These are phyloP conservation scores for Cinclus mexicanus DNA, from an alignment of 2,113 vertebrate genomes.

Conservation along the genomic window DNA sequence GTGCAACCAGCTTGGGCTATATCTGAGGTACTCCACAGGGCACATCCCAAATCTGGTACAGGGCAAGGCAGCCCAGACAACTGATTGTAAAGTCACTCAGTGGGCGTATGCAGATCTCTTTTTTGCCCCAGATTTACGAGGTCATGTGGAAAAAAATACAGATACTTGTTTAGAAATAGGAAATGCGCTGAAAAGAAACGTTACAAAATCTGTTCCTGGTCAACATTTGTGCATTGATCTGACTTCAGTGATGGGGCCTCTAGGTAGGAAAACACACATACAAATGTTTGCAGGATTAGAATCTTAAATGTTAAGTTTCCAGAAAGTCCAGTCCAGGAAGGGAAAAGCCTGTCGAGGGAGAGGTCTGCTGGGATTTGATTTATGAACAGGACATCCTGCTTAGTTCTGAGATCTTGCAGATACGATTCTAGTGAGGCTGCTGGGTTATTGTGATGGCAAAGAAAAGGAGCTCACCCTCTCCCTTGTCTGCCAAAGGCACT, in stretches of 20 bases:
- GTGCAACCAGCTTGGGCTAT: neutral
- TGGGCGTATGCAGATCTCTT: neutral
- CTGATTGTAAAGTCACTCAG: neutral
- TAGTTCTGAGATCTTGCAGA: slow-evolving; percentile 42
- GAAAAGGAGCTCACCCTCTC: slow-evolving; percentile 42
- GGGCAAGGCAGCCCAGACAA: neutral
- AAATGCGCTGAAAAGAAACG: neutral
- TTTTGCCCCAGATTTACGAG: slow-evolving; percentile 21
- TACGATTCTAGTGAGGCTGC: neutral
- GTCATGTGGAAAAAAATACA: slow-evolving; percentile 38
- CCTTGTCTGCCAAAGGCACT: slow-evolving; percentile 21
- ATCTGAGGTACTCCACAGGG: slow-evolving; percentile 12
- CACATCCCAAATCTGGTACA: slow-evolving; percentile 30
- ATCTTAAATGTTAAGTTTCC: slow-evolving; percentile 48
- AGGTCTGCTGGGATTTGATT: slow-evolving; percentile 62
- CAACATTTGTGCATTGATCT: neutral
- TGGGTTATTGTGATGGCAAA: slow-evolving; percentile 49
- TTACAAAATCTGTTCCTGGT: neutral
- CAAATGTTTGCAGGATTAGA: slow-evolving; percentile 19
- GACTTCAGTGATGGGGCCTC: neutral
- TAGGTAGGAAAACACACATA: neutral
- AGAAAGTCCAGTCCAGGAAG: slow-evolving; percentile 63
- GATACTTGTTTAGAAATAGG: neutral
- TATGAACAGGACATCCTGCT: slow-evolving; percentile 67
- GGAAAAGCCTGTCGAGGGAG: slow-evolving; percentile 45